Percentiles rank a stretch among this genome's conserved stretches.
Evolutionary conservation across 2,797 vertebrate genomes (phyloP).

Genomic region (Prunella strophiata): DNA sequence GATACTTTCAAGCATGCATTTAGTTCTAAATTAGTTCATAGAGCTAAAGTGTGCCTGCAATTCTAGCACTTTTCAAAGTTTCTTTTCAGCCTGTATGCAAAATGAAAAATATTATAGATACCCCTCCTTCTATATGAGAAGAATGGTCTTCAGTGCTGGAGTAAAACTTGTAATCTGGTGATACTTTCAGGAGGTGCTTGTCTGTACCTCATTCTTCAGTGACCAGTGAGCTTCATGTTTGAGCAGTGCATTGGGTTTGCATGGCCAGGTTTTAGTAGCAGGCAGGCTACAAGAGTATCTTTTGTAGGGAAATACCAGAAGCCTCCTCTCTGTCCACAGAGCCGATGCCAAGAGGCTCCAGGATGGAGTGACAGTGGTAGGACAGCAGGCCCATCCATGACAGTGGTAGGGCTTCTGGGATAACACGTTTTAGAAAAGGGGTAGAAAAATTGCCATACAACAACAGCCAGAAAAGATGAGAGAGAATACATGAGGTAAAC

Average conservation of each 20-base stretch:
- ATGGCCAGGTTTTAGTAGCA: not conserved
- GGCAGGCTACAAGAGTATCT: not conserved
- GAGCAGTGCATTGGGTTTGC: not conserved
- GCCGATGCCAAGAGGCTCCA: not conserved
- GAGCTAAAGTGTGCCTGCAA: not conserved
- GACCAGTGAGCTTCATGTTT: not conserved
- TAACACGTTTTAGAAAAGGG: accelerated
- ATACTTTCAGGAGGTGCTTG: not conserved
- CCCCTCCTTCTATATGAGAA: not conserved
- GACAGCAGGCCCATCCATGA: not conserved
- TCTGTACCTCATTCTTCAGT: not conserved
- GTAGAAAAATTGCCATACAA: not conserved
- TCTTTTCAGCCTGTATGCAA: not conserved
- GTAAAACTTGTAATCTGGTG: not conserved
- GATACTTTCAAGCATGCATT: not conserved
- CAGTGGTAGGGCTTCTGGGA: not conserved
- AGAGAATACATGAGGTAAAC: no score
- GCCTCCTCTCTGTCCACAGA: not conserved
- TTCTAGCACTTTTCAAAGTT: not conserved
- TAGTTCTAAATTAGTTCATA: not conserved
- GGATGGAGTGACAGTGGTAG: not conserved
- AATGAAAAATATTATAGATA: not conserved
- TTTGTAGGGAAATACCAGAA: not conserved
- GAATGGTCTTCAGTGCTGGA: not conserved
- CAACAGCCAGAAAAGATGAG: not conserved